Conservation (phyloP, 2,113 vertebrate species). For the Polypterus senegalus region DNA sequence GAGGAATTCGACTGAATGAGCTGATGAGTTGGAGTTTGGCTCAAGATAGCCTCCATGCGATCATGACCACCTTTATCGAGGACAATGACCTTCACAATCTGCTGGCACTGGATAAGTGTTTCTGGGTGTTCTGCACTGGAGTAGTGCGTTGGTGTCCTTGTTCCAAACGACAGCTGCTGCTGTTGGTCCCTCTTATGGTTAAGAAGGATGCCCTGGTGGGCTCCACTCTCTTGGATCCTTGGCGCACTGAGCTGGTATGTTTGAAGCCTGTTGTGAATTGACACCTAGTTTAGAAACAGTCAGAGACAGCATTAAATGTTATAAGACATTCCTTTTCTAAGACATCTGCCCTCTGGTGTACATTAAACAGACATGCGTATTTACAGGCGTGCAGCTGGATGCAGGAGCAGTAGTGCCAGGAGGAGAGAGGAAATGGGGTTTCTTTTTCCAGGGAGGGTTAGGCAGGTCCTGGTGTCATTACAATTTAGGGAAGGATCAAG, state of each 20-base stretch:
- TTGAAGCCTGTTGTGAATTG: conserved; percentile 99
- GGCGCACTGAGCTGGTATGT: conserved; percentile 88
- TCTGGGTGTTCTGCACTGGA: conserved; percentile 69
- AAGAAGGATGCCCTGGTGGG: conserved; percentile 63
- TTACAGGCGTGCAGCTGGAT: conserved; percentile 25
- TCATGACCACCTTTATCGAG: conserved; percentile 88
- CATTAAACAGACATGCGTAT: conserved; percentile 48
- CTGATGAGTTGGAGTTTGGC: conserved; percentile 80
- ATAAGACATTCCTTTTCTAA: conserved; percentile 80
- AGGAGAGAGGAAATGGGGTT: too few relatives aligned
- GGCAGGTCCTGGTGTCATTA: neutral
- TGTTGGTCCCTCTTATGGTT: conserved; percentile 55
- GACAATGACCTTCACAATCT: conserved; percentile 98
- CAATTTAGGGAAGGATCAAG: neutral
- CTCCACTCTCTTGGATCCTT: conserved; percentile 71
- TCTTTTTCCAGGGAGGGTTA: neutral
- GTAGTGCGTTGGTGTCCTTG: conserved; percentile 57
- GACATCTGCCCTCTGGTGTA: conserved; percentile 62
- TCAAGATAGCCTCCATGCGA: conserved; percentile 84
- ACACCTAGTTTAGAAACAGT: conserved; percentile 99
- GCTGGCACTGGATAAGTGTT: conserved; percentile 95
- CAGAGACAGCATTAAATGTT: conserved; percentile 97
- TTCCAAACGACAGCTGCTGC: conserved; percentile 46
- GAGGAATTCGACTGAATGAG: conserved; percentile 77
- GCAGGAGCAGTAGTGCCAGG: conserved; percentile 19